Percentiles rank a stretch among this genome's conserved stretches.
Conservation (phyloP, 2,113 vertebrate genomes). For the Grammomys dolichurus region DNA sequence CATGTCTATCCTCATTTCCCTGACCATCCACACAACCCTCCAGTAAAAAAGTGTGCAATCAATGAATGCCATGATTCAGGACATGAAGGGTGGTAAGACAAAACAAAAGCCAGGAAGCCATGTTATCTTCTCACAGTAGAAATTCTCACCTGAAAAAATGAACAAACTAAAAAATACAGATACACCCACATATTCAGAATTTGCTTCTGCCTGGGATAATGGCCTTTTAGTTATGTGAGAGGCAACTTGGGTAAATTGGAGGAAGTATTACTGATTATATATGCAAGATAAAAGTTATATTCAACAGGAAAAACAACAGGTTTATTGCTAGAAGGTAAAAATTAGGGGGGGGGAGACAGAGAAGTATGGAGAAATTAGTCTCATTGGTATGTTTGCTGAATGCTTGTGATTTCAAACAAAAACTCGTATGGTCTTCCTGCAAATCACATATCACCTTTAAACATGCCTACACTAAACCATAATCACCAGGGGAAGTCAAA, state of each 20-base stretch:
- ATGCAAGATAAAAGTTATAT: background rate
- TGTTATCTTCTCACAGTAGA: background rate
- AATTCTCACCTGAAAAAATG: background rate
- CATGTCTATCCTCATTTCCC: background rate
- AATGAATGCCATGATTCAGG: background rate
- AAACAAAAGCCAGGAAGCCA: background rate
- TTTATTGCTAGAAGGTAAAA: constrained; percentile 25
- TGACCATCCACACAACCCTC: background rate
- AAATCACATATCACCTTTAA: constrained; percentile 34
- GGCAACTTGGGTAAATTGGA: background rate
- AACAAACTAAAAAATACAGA: background rate
- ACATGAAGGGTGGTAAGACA: background rate
- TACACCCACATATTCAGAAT: background rate
- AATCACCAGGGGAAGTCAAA: background rate
- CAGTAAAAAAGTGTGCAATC: background rate
- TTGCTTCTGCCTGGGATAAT: background rate
- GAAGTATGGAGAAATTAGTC: constrained; percentile 74
- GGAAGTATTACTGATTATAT: background rate
- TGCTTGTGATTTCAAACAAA: constrained; percentile 64
- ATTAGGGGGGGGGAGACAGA: background rate
- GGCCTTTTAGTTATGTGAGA: background rate
- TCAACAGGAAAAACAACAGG: constrained; percentile 22
- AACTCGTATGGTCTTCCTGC: background rate
- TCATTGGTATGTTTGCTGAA: background rate
- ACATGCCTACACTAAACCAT: constrained; percentile 10